These are phyloP conservation scores for Cygnus olor DNA, from an alignment of 2,797 vertebrate species.

Conservation along the genomic window DNA sequence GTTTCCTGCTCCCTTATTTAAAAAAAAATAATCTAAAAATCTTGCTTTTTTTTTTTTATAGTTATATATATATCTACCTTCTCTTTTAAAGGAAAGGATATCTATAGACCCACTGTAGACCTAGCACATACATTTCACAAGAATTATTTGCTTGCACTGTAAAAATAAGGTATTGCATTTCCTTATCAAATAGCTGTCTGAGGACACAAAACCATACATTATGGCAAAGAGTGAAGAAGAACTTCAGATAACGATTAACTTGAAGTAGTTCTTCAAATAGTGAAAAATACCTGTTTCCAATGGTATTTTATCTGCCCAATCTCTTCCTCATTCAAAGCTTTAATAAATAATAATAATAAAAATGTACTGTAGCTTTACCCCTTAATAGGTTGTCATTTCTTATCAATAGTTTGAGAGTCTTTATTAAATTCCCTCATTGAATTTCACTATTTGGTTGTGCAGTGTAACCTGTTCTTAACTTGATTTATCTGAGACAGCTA, in stretches of 20 bases:
- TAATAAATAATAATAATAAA: neutral
- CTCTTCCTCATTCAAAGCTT: neutral
- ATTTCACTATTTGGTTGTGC: conserved; percentile 8
- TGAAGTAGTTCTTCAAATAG: neutral
- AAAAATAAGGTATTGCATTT: neutral
- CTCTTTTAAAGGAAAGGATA: neutral
- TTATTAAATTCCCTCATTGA: conserved; percentile 5
- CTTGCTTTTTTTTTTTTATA: neutral
- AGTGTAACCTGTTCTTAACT: neutral
- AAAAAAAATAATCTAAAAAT: neutral
- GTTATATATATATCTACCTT: neutral
- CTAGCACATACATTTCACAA: neutral
- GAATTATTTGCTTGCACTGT: neutral
- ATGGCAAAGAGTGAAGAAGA: neutral
- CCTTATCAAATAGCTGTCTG: neutral
- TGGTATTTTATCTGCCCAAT: neutral
- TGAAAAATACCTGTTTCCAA: neutral
- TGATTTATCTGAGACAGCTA: conserved; percentile 13
- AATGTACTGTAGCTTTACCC: neutral
- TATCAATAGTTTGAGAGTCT: neutral
- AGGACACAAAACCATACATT: neutral
- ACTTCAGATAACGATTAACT: neutral
- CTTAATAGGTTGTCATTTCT: neutral
- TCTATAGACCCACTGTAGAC: neutral
- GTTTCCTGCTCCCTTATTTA: neutral